Conservation (phyloP, 37 sponge, comb jelly and placozoan species). For the Crambe crambe region DNA sequence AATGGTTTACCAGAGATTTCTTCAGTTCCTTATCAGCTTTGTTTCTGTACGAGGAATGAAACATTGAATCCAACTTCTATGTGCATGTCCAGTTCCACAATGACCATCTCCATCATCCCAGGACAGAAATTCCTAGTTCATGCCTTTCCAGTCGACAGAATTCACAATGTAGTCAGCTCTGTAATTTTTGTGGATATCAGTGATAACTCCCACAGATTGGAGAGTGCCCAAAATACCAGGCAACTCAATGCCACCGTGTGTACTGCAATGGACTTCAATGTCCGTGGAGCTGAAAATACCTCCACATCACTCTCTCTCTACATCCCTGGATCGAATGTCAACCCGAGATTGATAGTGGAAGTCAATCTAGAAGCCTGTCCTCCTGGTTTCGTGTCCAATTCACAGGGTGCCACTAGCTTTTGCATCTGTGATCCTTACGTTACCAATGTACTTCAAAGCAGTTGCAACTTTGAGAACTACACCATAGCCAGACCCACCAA, state of each 20-base stretch:
- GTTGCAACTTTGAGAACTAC: slow-evolving; percentile 12
- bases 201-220: not conserved
- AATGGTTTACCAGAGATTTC: slow-evolving; percentile 8
- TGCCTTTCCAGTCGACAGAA: slow-evolving; percentile 9
- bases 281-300: slow-evolving; percentile 32
- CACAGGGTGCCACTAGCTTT: not conserved
- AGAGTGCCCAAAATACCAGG: not conserved
- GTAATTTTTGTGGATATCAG: slow-evolving; percentile 13
- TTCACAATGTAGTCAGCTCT: slow-evolving; percentile 4
- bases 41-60: slow-evolving; percentile 19
- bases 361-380: slow-evolving; percentile 29
- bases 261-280: not conserved
- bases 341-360: not conserved
- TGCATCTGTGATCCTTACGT: slow-evolving; percentile 32
- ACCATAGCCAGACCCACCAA: slow-evolving; percentile 18
- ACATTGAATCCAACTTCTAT: not conserved
- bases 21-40: slow-evolving; percentile 6
- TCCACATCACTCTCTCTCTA: not conserved
- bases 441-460: not conserved
- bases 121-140: slow-evolving; percentile 6
- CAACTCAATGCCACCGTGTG: slow-evolving; percentile 10
- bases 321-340: not conserved
- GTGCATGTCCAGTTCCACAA: not conserved
- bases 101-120: slow-evolving; percentile 3
- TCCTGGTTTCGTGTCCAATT: slow-evolving; percentile 18